Percentiles rank a stretch among this genome's conserved stretches.
Conservation (phyloP, 2,888 invertebrate genomes). For the Ophraella communa region DNA sequence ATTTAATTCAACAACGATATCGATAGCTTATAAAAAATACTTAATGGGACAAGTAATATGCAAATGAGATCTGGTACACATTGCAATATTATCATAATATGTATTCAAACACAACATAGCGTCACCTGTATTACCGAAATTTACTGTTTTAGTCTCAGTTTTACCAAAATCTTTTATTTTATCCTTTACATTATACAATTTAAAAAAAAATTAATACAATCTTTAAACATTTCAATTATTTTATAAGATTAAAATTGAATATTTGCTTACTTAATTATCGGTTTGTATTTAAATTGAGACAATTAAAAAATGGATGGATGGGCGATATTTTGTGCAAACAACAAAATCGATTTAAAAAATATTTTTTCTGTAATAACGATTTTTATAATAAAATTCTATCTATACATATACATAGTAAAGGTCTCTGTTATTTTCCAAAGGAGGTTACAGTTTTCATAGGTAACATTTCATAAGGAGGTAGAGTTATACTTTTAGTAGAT, state of each 20-base stretch:
- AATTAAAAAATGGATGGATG: not conserved
- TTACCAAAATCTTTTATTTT: not conserved
- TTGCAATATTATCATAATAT: not conserved
- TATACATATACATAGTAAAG: not conserved
- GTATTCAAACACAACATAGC: not conserved
- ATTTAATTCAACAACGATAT: slow-evolving; percentile 28
- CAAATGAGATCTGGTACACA: slow-evolving; percentile 9
- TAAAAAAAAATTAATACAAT: too few species aligned
- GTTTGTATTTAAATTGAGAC: not conserved
- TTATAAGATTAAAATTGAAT: too few species aligned
- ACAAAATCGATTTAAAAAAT: not conserved
- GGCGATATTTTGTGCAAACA: not conserved
- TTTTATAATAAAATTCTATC: not conserved
- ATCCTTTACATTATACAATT: not conserved
- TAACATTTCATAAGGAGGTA: not conserved
- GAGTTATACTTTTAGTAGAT: too few species aligned
- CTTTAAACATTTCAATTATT: too few species aligned
- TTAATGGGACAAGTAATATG: slow-evolving; percentile 15
- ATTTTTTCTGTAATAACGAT: not conserved
- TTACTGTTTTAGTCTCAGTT: not conserved
- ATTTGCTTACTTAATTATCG: too few species aligned
- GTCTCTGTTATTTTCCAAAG: not conserved
- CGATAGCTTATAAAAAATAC: slow-evolving; percentile 29
- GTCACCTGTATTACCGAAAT: not conserved
- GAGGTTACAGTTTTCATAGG: not conserved